Evolutionary conservation across 1,140 invertebrate species (phyloP).

Genomic region (Plodia interpunctella): DNA sequence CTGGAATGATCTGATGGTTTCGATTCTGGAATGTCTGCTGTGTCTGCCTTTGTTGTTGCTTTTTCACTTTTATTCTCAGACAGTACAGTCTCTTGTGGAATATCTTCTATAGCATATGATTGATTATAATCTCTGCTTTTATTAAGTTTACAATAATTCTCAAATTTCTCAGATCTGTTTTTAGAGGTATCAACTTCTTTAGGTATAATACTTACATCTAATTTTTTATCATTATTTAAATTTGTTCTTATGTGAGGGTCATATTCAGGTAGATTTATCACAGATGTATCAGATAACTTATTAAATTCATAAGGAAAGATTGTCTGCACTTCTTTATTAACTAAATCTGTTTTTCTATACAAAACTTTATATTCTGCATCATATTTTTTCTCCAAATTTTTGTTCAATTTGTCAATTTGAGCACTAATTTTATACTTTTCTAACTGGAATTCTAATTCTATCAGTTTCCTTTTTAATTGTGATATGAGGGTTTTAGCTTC

Average conservation of each 20-base stretch:
- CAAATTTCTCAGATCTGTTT: conserved; percentile 69
- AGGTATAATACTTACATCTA: conserved; percentile 68
- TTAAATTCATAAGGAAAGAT: conserved; percentile 35
- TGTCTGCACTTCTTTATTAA: conserved; percentile 57
- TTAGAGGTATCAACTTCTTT: conserved; percentile 45
- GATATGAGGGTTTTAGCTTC: conserved; percentile 63
- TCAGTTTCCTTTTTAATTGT: conserved; percentile 65
- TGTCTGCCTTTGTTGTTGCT: conserved; percentile 14
- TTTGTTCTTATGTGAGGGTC: conserved; percentile 52
- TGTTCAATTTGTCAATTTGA: conserved; percentile 75
- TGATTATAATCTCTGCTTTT: conserved; percentile 65
- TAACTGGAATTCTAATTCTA: conserved; percentile 74
- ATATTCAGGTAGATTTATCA: conserved; percentile 62
- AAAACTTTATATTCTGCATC: conserved; percentile 41
- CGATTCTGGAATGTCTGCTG: conserved; percentile 3
- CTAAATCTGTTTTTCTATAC: conserved; percentile 32
- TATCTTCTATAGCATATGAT: conserved; percentile 11
- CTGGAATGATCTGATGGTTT: conserved; percentile 13
- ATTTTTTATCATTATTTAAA: conserved; percentile 62
- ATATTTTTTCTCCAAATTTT: conserved; percentile 72
- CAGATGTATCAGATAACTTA: conserved; percentile 49
- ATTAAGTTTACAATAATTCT: conserved; percentile 74
- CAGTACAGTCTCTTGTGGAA: conserved; percentile 27
- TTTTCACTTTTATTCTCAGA: conserved; percentile 21
- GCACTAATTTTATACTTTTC: conserved; percentile 76